Base-by-base conservation (phyloP, 2,113 vertebrate genomes). In the Oryzias melastigma region DNA sequence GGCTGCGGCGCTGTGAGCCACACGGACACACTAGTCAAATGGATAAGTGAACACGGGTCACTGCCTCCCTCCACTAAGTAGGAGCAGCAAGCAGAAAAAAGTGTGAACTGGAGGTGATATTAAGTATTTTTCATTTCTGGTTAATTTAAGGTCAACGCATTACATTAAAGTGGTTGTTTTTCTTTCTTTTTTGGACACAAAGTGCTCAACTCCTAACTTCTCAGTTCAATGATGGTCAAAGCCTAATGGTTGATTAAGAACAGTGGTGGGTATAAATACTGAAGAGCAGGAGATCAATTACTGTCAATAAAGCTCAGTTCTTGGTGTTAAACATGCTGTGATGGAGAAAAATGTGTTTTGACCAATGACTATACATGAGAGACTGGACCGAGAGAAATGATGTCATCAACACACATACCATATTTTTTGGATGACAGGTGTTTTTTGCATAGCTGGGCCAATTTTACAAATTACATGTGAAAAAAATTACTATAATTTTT, bases 201-300 rank as follows among this genome's bases (percentile, higher is more conserved):
- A 61, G 53, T 18, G n/a, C 49, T 41, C 4, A 17, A 70, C 73
- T 84, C 80, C 62, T 2, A 15, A 56, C 29, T 65, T 62, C 53
- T 89, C 68, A 56, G 73, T n/a, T 77, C 68, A 85, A 65, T 68
- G 63, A 14, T 27, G 50, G 25, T 51, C 52, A 66, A 77, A 59
- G 44, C 52, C 52, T 62, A 62, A 82, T 48, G 52, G 71, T 61
- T 78, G 54, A 86, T 81, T 83, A 78, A 72, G 70, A 65, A 74
- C 41, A 52, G 74, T 17, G 45, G 56, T 56, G 52, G 68, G 47
- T 14, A 14, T 69, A 41, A 69, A 58, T 57, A 2, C 63, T 70
- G 65, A 7, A 45, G 52, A 51, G 5, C 53, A 7, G 18, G 49
- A 57, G 66, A 76, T 84, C 75, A 65, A 82, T 81, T 62, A 40